Percentiles rank a stretch among this genome's conserved stretches.
Conservation (phyloP, 2,888 invertebrate genomes). For the Ramazzottius varieornatus region DNA sequence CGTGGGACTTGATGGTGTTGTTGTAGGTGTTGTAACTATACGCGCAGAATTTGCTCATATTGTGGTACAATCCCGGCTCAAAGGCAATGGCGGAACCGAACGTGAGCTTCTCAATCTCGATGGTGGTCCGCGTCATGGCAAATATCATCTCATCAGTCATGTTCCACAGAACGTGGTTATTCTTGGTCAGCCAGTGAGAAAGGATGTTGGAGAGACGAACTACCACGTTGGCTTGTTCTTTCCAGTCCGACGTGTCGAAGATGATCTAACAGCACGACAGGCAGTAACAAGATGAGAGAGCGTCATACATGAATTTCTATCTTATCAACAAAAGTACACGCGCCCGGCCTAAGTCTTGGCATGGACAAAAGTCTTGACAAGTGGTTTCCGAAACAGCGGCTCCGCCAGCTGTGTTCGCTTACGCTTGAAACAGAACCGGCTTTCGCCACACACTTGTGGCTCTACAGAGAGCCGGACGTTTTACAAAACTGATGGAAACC, state of each 20-base stretch:
- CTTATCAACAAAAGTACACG: too few species aligned
- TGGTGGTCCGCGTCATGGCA: constrained; percentile 1
- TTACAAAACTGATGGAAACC: too few species aligned
- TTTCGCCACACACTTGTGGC: too few species aligned
- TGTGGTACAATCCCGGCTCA: background rate
- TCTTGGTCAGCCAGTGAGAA: background rate
- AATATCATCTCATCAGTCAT: background rate
- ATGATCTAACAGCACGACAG: too few species aligned
- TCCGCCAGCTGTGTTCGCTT: too few species aligned
- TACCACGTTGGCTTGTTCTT: background rate
- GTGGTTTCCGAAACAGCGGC: too few species aligned
- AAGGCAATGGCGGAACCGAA: constrained; percentile 1
- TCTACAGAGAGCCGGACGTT: too few species aligned
- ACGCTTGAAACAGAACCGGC: too few species aligned
- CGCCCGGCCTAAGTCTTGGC: too few species aligned
- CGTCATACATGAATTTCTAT: too few species aligned
- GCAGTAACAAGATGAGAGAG: too few species aligned
- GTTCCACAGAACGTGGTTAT: background rate
- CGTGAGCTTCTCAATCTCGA: background rate
- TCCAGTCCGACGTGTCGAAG: background rate
- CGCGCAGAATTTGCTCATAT: background rate
- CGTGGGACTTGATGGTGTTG: background rate
- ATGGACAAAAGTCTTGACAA: too few species aligned
- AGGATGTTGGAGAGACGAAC: background rate
- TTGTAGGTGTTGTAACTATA: background rate